Percentiles rank a stretch among this genome's conserved stretches.
Evolutionary conservation across 2,113 vertebrate genomes (phyloP).

Genomic region (Motacilla alba): DNA sequence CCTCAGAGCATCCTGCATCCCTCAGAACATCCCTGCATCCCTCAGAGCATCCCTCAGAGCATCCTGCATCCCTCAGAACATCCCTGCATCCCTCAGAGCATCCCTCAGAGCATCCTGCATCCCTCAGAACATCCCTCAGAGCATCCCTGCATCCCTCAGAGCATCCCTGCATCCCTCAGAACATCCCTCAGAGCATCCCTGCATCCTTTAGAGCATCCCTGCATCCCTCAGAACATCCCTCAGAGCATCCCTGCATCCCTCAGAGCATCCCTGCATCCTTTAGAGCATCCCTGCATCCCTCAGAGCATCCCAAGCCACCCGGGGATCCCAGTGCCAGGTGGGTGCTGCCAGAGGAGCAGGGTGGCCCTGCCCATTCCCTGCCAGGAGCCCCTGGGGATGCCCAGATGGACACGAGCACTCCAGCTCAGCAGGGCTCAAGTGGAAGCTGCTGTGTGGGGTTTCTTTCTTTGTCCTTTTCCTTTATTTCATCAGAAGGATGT

Average conservation of each 20-base stretch:
- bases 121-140: no score
- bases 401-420: fast-evolving
- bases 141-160: no score
- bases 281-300: neutral
- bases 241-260: neutral
- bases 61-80: no score
- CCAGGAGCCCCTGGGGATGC: neutral
- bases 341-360: neutral
- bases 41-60: no score
- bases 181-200: no score
- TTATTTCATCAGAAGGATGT: neutral
- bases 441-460: neutral
- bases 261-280: neutral
- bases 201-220: no score
- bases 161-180: no score
- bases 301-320: neutral
- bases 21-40: no score
- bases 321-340: fast-evolving
- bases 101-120: no score
- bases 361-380: neutral
- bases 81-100: no score
- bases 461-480: neutral
- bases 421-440: neutral
- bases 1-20: no score
- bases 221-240: no score